Evolutionary conservation across 2,113 vertebrate species (phyloP).

Genomic region (Pterocles gutturalis): DNA sequence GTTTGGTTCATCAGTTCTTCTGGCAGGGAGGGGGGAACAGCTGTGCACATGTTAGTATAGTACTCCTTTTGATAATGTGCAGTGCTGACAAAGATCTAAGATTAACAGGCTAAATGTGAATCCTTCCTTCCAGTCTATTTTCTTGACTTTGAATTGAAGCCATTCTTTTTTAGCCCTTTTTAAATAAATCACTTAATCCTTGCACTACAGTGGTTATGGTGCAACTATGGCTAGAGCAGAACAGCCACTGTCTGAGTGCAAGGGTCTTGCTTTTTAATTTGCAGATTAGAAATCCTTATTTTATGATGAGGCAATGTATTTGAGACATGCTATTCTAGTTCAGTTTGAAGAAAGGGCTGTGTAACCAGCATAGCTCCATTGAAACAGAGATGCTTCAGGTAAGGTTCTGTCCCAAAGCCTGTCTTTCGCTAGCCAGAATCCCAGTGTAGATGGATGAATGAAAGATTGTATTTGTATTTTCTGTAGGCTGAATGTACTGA

Average conservation of each 20-base stretch:
- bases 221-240: neutral
- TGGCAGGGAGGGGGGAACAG: neutral
- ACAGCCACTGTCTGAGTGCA: neutral
- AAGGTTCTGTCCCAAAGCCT: neutral
- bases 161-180: constrained; percentile 48
- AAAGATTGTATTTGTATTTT: neutral
- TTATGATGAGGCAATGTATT: neutral
- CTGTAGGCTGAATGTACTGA: constrained; percentile 39
- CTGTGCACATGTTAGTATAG: neutral
- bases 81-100: neutral
- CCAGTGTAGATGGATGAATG: neutral
- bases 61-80: neutral
- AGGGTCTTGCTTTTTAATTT: constrained; percentile 27
- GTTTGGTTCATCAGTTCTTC: neutral
- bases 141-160: neutral
- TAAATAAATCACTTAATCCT: neutral
- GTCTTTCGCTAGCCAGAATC: neutral
- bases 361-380: neutral
- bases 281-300: constrained; percentile 5
- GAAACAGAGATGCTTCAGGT: neutral
- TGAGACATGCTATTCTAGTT: neutral
- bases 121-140: neutral
- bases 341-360: neutral
- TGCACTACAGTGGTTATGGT: constrained; percentile 9
- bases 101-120: neutral